Conservation (phyloP, 92 coral and sea anemone species). For the Palythoa grandiflora region DNA sequence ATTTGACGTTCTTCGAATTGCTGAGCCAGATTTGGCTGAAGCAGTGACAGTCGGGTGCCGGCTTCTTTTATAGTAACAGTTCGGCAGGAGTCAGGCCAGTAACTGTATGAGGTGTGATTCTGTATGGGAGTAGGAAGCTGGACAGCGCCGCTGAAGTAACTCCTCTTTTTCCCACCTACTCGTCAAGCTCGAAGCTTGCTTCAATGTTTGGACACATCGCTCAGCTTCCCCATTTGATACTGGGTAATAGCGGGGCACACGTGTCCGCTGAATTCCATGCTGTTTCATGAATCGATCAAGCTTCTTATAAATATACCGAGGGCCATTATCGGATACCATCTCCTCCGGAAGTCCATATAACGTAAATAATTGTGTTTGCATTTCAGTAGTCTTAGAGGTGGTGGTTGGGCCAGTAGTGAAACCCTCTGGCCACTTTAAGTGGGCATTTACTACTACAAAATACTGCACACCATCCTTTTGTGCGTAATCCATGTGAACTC, state of each 20-base stretch:
- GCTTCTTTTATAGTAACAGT: constrained; percentile 31
- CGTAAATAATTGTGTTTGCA: background rate
- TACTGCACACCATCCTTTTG: background rate
- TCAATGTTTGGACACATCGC: background rate
- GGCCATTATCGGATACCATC: background rate
- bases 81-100: constrained; percentile 49
- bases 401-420: constrained; percentile 22
- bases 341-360: background rate
- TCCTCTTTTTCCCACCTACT: background rate
- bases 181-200: background rate
- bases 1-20: background rate
- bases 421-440: constrained; percentile 2
- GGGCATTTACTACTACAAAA: no score
- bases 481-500: constrained; percentile 3
- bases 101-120: constrained; percentile 61
- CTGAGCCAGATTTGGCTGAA: constrained; percentile 38
- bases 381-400: constrained; percentile 10
- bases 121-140: constrained; percentile 64
- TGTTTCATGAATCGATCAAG: background rate
- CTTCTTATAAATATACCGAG: background rate
- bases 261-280: background rate
- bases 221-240: constrained; percentile 3
- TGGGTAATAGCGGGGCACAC: background rate
- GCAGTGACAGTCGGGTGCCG: constrained; percentile 21
- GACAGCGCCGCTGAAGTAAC: constrained; percentile 61